These are phyloP conservation scores for Eucera pruinosa DNA, from an alignment of 2,888 invertebrate genomes.

Conservation along the genomic window DNA sequence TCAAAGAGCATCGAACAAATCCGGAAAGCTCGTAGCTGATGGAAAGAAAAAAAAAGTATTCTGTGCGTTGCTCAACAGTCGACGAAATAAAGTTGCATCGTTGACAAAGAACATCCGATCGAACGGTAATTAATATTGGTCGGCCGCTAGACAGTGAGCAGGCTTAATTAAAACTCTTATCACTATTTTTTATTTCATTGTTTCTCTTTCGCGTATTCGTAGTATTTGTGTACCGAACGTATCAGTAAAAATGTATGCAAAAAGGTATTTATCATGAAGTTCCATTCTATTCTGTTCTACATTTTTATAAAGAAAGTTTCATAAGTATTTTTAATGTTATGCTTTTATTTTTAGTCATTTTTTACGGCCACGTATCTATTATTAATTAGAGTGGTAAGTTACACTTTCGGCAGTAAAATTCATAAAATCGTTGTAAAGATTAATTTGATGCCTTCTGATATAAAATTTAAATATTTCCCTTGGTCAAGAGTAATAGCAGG, in stretches of 20 bases:
- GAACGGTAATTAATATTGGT: constrained; percentile 37
- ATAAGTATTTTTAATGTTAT: too few species aligned
- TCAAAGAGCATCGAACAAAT: background rate
- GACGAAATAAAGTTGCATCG: constrained; percentile 8
- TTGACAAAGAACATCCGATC: constrained; percentile 1
- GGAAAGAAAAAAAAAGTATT: background rate
- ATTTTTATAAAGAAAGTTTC: background rate
- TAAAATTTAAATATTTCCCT: too few species aligned
- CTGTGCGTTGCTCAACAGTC: background rate
- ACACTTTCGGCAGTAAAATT: too few species aligned
- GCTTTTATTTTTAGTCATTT: too few species aligned
- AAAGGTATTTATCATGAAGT: background rate
- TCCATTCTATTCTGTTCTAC: background rate
- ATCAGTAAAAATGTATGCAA: background rate
- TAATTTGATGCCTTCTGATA: too few species aligned
- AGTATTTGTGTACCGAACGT: background rate
- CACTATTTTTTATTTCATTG: constrained; percentile 11
- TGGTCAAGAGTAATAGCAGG: too few species aligned
- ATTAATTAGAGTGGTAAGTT: too few species aligned
- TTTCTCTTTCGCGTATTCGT: background rate
- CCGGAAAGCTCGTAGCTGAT: background rate
- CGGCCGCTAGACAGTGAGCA: background rate
- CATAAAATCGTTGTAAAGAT: too few species aligned
- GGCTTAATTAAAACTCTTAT: constrained; percentile 27
- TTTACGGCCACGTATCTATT: too few species aligned